phyloP scores from a whole-genome alignment of 1,140 invertebrate genomes.

The Drosophila nikananu region DNA sequence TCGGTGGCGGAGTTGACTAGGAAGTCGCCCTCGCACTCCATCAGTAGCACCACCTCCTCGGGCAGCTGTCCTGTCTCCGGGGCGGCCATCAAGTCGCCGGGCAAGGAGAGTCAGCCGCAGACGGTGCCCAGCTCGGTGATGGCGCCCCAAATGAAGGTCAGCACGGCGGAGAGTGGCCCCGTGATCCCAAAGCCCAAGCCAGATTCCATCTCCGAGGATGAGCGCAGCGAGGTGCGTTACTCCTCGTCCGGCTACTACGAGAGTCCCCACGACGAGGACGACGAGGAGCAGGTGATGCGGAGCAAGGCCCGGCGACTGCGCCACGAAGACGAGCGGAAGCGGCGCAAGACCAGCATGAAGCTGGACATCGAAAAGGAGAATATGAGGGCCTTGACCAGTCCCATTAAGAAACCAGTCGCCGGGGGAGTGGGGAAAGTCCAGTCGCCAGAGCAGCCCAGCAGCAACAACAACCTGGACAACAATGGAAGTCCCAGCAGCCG shows the following conservation, averaged over 20 bases:
- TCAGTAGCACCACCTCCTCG: conserved; percentile 88
- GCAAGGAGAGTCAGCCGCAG: conserved; percentile 68
- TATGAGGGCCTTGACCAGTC: conserved; percentile 80
- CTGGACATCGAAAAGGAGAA: conserved; percentile 85
- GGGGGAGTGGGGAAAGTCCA: background rate
- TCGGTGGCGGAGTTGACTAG: conserved; percentile 68
- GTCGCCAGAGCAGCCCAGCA: conserved; percentile 68
- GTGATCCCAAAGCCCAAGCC: conserved; percentile 50
- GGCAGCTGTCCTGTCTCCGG: conserved; percentile 88
- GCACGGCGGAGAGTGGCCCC: conserved; percentile 17
- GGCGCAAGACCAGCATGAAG: conserved; percentile 83
- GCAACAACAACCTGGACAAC: conserved; percentile 37
- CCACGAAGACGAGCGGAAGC: conserved; percentile 82
- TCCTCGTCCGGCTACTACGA: conserved; percentile 93
- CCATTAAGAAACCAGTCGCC: conserved; percentile 68
- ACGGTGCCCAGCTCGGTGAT: conserved; percentile 42
- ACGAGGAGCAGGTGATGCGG: conserved; percentile 52
- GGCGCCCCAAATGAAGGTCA: conserved; percentile 47
- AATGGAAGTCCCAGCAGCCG: conserved; percentile 76
- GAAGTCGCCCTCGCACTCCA: conserved; percentile 85
- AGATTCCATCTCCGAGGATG: conserved; percentile 88
- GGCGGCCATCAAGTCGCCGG: conserved; percentile 72
- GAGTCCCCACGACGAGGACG: conserved; percentile 90
- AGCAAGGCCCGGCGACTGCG: conserved; percentile 67
- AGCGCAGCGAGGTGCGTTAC: conserved; percentile 89